Evolutionary conservation across 2,888 invertebrate species (phyloP).

Genomic region (Crematogaster levior): DNA sequence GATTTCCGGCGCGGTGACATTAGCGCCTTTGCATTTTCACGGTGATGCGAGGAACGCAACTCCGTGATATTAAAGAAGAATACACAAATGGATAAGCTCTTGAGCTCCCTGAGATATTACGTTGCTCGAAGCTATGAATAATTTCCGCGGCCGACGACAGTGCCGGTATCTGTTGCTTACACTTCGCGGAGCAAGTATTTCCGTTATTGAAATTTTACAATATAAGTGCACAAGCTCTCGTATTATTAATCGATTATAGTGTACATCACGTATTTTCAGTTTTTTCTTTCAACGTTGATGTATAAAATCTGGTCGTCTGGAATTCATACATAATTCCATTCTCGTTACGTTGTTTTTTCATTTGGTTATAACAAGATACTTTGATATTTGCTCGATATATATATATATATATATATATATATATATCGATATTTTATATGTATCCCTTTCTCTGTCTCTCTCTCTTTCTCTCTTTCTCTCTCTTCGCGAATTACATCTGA

Average conservation of each 20-base stretch:
- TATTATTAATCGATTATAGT: slow-evolving; percentile 21
- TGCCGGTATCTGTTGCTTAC: slow-evolving; percentile 36
- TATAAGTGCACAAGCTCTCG: slow-evolving; percentile 3
- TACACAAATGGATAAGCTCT: slow-evolving; percentile 52
- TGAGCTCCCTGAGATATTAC: slow-evolving; percentile 45
- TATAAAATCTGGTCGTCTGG: background rate
- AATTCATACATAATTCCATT: background rate
- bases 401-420: too few species aligned
- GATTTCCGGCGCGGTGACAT: slow-evolving; percentile 62
- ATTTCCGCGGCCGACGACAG: slow-evolving; percentile 36
- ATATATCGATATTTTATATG: too few species aligned
- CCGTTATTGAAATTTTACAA: slow-evolving; percentile 44
- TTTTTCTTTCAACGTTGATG: background rate
- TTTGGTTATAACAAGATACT: background rate
- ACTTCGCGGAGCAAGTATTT: slow-evolving; percentile 5
- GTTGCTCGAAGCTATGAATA: slow-evolving; percentile 49
- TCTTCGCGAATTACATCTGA: background rate
- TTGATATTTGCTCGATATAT: background rate
- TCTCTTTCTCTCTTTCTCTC: too few species aligned
- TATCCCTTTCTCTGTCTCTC: too few species aligned
- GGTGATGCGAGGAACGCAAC: slow-evolving; percentile 8
- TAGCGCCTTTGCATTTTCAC: slow-evolving; percentile 63
- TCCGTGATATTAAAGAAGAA: slow-evolving; percentile 48
- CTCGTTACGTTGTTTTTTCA: background rate
- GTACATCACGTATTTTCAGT: background rate